Evolutionary conservation across 2,113 vertebrate genomes (phyloP), one percentile per base, ranked within the genome.

Genomic region (Bagarius yarrelli): DNA sequence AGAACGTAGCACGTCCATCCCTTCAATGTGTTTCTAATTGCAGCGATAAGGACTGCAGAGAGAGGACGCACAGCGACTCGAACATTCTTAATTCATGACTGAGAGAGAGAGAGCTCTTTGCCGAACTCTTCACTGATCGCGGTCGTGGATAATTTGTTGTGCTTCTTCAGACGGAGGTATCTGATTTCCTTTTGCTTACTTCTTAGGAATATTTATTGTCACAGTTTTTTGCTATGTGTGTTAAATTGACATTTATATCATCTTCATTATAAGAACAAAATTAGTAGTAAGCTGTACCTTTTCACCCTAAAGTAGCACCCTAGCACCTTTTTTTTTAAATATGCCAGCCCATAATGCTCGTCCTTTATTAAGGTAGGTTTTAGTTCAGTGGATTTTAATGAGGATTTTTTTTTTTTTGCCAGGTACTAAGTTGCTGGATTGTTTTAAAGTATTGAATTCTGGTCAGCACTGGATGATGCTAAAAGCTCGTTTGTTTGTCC

Each of bases 1-100:
- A 88, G 83, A 77, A 78, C 83, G 44, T 60, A 55, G 81, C 85
- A 88, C 52, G 79, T 87, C 85, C 84, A 87, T 85, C 70, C 23
- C 83, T 79, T 63, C 9, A 79, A 83, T 47, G 66, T 76, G 52
- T 80, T 82, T 85, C 88, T 88, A 88, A 90, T 89, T 87, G 84
- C 79, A 82, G 67, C 87, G 86, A 87, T 87, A 86, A 88, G 83
- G 74, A 80, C 59, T 1, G 81, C 83, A 83, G 64, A 55, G 40
- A 66, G 67, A 82, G 83, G 85, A 83, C 74, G 56, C 79, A 23
- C 21, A 52, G 70, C 50, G 36, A 5, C 60, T n/a, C 81, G 64
- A 27, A 60, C 67, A 59, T 76, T 60, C 30, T 67, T 63, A 34
- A 8, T 63, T 57, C 6, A 14, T 18, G 9, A 47, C 40, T 23